A percentile compares a stretch with the other conserved stretches of the same genome.
Evolutionary conservation across 2,888 invertebrate species (phyloP).

Genomic region (Synanthedon myopaeformis): DNA sequence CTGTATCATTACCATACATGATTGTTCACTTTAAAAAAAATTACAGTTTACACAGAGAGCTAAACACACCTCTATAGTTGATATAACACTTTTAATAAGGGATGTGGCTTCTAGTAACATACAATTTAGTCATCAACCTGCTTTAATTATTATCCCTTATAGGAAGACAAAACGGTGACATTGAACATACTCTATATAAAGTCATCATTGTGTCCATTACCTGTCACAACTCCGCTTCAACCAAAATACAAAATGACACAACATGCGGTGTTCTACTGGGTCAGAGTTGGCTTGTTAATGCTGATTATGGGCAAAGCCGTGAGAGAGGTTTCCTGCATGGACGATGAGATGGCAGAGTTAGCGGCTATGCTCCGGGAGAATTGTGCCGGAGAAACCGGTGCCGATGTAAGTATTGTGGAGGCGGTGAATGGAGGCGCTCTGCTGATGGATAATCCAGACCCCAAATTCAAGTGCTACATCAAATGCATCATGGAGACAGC

Average conservation of each 20-base stretch:
- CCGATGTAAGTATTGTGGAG: conserved; percentile 33
- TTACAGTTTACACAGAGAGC: conserved; percentile 12
- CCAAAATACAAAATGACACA: no score
- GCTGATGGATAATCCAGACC: conserved; percentile 27
- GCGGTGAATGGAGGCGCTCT: conserved; percentile 41
- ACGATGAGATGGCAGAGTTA: conserved; percentile 53
- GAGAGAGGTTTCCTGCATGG: conserved; percentile 19
- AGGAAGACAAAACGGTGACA: conserved; percentile 13
- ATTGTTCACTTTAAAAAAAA: conserved; percentile 17
- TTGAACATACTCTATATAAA: conserved; percentile 14
- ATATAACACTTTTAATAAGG: conserved; percentile 30
- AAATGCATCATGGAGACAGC: conserved; percentile 60
- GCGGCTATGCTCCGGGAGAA: conserved; percentile 45
- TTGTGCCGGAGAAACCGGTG: conserved; percentile 46
- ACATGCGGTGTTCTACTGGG: background rate
- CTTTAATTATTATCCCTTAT: background rate
- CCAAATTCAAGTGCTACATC: conserved; percentile 49
- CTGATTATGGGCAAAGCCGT: background rate
- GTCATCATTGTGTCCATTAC: background rate
- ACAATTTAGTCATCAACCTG: conserved; percentile 23
- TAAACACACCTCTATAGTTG: conserved; percentile 8
- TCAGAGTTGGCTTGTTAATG: background rate
- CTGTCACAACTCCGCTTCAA: background rate
- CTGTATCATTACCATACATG: conserved; percentile 28
- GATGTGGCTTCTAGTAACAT: conserved; percentile 11